phyloP scores from a whole-genome alignment of 2,113 vertebrate genomes.

The Pangasianodon hypophthalmus region DNA sequence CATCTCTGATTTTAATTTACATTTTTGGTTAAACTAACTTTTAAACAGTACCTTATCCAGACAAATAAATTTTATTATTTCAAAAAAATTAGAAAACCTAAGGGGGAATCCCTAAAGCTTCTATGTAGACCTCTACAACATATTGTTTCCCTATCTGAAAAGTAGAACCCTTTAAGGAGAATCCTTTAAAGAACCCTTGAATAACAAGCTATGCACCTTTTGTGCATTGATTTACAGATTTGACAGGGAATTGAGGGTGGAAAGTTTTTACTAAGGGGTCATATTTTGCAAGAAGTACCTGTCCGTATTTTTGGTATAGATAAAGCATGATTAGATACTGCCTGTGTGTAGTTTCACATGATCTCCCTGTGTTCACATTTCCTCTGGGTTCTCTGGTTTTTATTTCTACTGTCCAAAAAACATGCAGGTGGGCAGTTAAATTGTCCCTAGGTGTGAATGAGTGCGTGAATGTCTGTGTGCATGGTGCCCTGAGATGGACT shows the following conservation, averaged over 20 bases:
- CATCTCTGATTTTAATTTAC: not conserved
- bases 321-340: not conserved
- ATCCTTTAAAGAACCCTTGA: not conserved
- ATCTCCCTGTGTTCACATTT: not conserved
- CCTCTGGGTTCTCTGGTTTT: not conserved
- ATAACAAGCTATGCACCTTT: not conserved
- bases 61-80: not conserved
- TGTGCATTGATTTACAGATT: not conserved
- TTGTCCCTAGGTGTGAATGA: not conserved
- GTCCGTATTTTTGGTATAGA: not conserved
- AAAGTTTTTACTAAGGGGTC: not conserved
- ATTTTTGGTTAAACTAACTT: not conserved
- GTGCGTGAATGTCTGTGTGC: not conserved
- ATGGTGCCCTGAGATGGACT: not conserved
- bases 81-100: not conserved
- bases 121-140: not conserved
- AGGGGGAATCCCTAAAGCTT: not conserved
- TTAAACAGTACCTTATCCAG: not conserved
- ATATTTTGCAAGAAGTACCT: not conserved
- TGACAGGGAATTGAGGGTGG: no score
- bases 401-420: not conserved
- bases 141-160: not conserved
- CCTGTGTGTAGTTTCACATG: not conserved
- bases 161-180: not conserved
- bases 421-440: not conserved